Evolutionary conservation across 2,888 invertebrate genomes (phyloP), one percentile per base, ranked within the genome.

Genomic region (Leptothorax acervorum): DNA sequence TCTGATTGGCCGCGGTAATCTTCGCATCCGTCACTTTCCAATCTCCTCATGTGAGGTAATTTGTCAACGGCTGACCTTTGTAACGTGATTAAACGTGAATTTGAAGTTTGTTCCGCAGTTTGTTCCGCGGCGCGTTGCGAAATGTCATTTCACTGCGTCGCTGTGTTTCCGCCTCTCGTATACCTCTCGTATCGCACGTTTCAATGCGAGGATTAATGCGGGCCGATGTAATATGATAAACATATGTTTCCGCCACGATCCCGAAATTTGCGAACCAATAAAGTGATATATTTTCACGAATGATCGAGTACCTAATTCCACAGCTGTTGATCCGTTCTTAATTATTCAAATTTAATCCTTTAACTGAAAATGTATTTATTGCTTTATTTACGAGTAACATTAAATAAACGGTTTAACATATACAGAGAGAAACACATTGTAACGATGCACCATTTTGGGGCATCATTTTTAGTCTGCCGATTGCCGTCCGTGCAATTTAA

Each of bases 21-120:
- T 39, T 73, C 57, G 23, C 74, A 57, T 57, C 73, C 57, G 35
- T 73, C 73, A 73, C 79, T 79, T 71, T 79, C 78, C 78, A 71
- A 68, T 78, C 53, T 53, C 76, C 11, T 78, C 55, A 9, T 15
- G 28, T 3, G 42, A 23, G 42, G 31, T 39, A 55, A 66, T 57
- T 35, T 48, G 39, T 66, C 39, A 74, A 74, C 12, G 42, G 63
- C 4, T 42, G 42, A 63, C 45, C 48, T 51, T 66, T 75, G 48
- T 6, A 68, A 18, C 63, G 42, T n/a, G 62, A 74, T 74, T 68
- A 75, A 75, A 75, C 11, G 35, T 23, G 35, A 31, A 75, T 23
- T 48, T 35, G 23, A 68, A 75, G 45, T 75, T 63, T 51, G 51
- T 70, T 65, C 63, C 42, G 31, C 62, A 28, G 39, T 28, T 42